Base-by-base conservation (phyloP, 2,888 invertebrate genomes). In the Brachyptera risi region DNA sequence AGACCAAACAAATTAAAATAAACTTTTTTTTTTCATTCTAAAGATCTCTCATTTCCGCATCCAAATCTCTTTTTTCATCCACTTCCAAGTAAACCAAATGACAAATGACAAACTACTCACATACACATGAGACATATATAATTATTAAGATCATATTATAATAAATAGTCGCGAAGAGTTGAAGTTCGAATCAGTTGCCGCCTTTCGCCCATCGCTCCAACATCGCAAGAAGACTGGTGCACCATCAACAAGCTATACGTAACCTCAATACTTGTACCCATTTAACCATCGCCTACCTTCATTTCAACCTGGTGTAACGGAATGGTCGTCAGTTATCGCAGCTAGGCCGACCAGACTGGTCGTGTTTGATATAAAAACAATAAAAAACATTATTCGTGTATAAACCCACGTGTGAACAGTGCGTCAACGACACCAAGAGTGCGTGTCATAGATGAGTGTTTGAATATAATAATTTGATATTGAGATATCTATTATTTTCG, bases 251-350 rank as follows among this genome's bases (percentile, higher is more conserved):
- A 51, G 27, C 31, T 17, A 26, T 24, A 1, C 9, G 31, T 51
- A 61, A 58, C 61, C 61, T 61, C 58, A 54, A 61, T 58, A 61
- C 31, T 24, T 61, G 61, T 61, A 58, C 61, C 42, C 61, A 51
- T 58, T 59, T 61, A 42, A n/a, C 42, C 42, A 7, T 42, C 27
- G 15, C 27, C 50, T 21, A 31, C 27, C 50, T 51, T 27, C 50
- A 5, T 26, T 17, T n/a, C n/a, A 26, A 13, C 26, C 17, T 1
- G 19, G 42, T 38, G 49, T 24, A 24, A 24, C 50, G 50, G 31
- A 51, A 19, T 26, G 50, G 9, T 15, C 27, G 15, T 3, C 50
- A 51, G 50, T 51, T 17, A 3, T 2, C 31, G 2, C 13, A 3
- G 21, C n/a, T n/a, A n/a, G n/a, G n/a, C n/a, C n/a, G n/a, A n/a